phyloP scores from a whole-genome alignment of 2,888 invertebrate genomes.

The Gari tellinella region DNA sequence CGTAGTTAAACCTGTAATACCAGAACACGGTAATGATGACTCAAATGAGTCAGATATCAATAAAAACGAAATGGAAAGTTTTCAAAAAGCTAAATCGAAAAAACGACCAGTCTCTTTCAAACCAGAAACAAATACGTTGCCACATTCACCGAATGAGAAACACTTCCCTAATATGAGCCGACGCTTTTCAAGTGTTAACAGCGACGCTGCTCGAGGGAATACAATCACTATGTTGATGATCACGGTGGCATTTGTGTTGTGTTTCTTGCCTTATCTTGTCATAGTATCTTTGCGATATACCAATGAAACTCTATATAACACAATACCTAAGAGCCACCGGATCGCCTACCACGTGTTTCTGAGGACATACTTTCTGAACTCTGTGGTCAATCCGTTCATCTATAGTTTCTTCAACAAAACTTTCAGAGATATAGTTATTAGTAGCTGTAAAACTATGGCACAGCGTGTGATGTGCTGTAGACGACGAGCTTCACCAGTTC shows the following conservation, averaged over 20 bases:
- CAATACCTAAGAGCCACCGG: conserved; percentile 1
- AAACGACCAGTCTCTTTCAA: too few species aligned
- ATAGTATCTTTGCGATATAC: conserved; percentile 38
- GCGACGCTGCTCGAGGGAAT: conserved; percentile 24
- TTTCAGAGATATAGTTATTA: conserved; percentile 12
- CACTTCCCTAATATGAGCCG: conserved; percentile 22
- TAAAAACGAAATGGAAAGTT: too few species aligned
- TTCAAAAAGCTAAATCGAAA: too few species aligned
- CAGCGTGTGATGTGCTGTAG: too few species aligned
- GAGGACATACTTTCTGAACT: conserved; percentile 44
- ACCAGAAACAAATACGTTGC: too few species aligned
- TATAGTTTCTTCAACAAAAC: conserved; percentile 36
- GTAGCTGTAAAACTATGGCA: neutral
- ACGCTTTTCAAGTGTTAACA: conserved; percentile 25
- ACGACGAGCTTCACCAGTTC: too few species aligned
- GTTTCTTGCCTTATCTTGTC: conserved; percentile 37
- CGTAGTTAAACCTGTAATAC: too few species aligned
- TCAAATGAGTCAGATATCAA: too few species aligned
- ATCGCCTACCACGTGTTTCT: conserved; percentile 41
- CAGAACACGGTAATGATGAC: too few species aligned
- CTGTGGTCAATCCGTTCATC: conserved; percentile 34
- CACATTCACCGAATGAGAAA: too few species aligned
- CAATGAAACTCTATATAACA: conserved; percentile 19
- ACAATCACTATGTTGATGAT: conserved; percentile 43
- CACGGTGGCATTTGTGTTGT: conserved; percentile 30